Base-by-base conservation (phyloP, 2,888 invertebrate genomes). In the Hydrotaea cyrtoneurina region DNA sequence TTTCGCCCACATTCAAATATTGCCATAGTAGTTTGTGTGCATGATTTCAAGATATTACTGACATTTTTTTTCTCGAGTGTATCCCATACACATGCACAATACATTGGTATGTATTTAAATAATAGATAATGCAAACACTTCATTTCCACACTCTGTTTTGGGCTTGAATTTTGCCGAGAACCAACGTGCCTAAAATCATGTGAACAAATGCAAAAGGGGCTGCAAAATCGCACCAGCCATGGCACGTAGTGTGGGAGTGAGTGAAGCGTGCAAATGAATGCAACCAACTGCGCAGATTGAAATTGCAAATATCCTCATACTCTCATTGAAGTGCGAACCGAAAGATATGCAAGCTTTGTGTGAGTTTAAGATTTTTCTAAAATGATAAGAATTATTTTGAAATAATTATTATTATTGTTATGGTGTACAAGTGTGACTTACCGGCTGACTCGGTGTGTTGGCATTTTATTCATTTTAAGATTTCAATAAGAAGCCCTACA, bases 401-500 rank as follows among this genome's bases (percentile, higher is more conserved):
- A 74, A 79, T 55, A 5, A 55, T 21, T 55, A n/a, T 50, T 55
- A 23, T 73, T 19, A 13, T 77, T 31, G 43, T 46, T 19, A 31
- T 10, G 50, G 36, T 10, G 55, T 11, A 19, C 31, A 31, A 31
- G 31, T 31, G 31, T 7, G 31, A 31, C 31, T 31, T n/a, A n/a
- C n/a, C n/a, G 31, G 31, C 31, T 31, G 31, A 31, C 3, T 31
- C 7, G 31, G 39, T 39, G 39, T 39, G 39, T 39, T 39, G 11
- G 36, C 39, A 57, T 69, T 74, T 76, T 39, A 50, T 76, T 73
- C 72, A 76, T 79, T 83, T 83, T 66, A 76, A 77, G 77, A 80
- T 78, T 71, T 76, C 13, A 59, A 71, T 13, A 66, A 71, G 84
- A 84, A 84, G 84, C 84, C 84, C 62, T 55, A 84, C 78, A 84